Base-by-base conservation (phyloP, 2,888 invertebrate species). In the Terebella lapidaria region DNA sequence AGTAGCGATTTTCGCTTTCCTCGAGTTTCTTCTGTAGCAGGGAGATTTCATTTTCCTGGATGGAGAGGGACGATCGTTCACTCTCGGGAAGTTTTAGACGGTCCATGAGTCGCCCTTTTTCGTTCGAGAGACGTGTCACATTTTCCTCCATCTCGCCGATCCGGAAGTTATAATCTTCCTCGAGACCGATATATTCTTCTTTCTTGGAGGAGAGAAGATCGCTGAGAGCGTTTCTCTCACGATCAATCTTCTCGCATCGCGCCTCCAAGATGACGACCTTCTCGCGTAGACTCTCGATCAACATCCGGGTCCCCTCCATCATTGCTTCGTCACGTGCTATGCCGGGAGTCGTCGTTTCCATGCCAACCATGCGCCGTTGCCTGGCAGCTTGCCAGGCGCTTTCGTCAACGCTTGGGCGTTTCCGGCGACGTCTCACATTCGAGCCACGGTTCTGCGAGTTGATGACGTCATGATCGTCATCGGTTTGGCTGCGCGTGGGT, bases 1-100 rank as follows among this genome's bases (percentile, higher is more conserved):
- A 93, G 77, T 93, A 92, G 27, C 94, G 85, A 10, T 89, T 89
- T 81, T 97, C 96, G 0, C 94, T 91, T 1, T 93, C 91, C 70
- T 89, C 83, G 26, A 96, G 82, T 79, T 94, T 95, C 1, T 90
- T 87, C 65, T 88, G 84, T 42, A 95, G 60, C 15, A 58, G 54
- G 2, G 58, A 56, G 15, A 67, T 56, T 24, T 68, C 61, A 18
- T 70, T 67, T 47, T 72, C 71, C 46, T 66, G 53, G 30, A 58
- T 57, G 27, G 56, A 45, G 61, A 66, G 35, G 22, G 65, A 57
- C 47, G 59, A 58, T 51, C 68, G 42, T 58, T 64, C 67, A 55
- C 68, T 56, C 54, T 68, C 65, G 25, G 71, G 63, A 29, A 70
- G 63, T 27, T 63, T 67, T 24, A 67, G 49, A 51, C 58, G 60